These are phyloP conservation scores for Campylomormyrus numenius DNA, from an alignment of 2,113 vertebrate genomes.

Conservation along the genomic window DNA sequence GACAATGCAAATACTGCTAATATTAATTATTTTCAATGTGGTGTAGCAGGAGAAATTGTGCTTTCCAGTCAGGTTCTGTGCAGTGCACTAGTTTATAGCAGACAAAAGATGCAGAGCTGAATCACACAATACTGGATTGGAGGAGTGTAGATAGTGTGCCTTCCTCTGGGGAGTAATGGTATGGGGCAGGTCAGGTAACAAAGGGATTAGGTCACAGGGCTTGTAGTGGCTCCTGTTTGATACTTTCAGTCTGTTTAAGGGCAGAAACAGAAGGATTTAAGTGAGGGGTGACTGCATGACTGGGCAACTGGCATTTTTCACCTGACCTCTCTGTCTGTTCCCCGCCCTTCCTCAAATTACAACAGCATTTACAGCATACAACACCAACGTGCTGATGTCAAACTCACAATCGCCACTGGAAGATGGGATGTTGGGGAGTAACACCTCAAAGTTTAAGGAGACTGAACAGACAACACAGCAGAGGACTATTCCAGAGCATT, in stretches of 20 bases:
- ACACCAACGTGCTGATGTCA: neutral
- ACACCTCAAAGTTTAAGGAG: neutral
- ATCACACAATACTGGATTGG: neutral
- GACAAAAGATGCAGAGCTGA: neutral
- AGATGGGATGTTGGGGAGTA: neutral
- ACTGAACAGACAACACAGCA: neutral
- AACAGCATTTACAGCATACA: neutral
- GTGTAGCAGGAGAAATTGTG: neutral
- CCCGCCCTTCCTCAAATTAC: neutral
- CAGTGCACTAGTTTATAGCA: neutral
- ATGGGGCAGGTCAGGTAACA: neutral
- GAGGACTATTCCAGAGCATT: neutral
- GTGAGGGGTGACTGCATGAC: neutral
- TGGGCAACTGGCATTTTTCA: neutral
- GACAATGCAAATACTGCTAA: neutral
- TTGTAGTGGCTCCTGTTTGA: neutral
- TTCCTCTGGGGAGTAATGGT: neutral
- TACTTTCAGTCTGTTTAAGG: neutral
- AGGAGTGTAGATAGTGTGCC: neutral
- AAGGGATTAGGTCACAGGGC: neutral
- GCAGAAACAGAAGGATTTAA: neutral
- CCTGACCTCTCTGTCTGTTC: neutral
- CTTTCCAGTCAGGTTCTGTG: neutral
- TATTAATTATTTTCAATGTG: neutral
- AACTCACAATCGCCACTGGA: neutral